Evolutionary conservation across 2,888 invertebrate genomes (phyloP), one percentile per base, ranked within the genome.

Genomic region (Daptonema setosum): DNA sequence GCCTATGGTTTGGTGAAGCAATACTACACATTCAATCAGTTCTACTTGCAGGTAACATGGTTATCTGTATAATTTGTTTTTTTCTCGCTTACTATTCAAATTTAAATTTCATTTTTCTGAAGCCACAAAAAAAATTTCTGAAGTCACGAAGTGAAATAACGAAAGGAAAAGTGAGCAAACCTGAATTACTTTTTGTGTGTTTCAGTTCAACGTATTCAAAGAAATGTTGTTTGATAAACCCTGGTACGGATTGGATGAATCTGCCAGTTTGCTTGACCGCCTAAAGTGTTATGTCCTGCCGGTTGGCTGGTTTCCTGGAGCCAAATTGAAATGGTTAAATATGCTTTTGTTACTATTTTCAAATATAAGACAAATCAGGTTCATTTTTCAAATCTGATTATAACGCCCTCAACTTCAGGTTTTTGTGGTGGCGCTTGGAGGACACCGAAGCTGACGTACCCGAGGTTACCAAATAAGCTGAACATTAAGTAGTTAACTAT

Each of bases 231-330:
- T 80, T 1, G 73, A 78, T 54, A 81, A 79, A 66, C 78, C 80
- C 67, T 73, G 76, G 52, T 69, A 72, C 1, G n/a, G n/a, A n/a
- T 79, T 50, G 50, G 26, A 17, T 14, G 26, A 50, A 50, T 3
- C 26, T 25, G 11, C 3, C 45, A 14, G 8, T 45, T 14, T n/a
- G 45, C n/a, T 68, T 0, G 75, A 85, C 66, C 83, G 81, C 68
- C 63, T 86, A 24, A 78, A 77, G 8, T 81, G 82, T 0, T 67
- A 84, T 1, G 78, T 85, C 68, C 85, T 82, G 74, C 87, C 87
- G 0, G 87, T 87, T 0, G 87, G 87, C 64, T 88, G 87, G 87
- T 75, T 79, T 61, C 85, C 86, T 0, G 87, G 86, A 0, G 61
- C 64, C 1, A 58, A 62, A 22, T 2, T 52, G 5, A 52, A 28